Evolutionary conservation across 2,888 invertebrate species (phyloP).

Genomic region (Apamea anceps): DNA sequence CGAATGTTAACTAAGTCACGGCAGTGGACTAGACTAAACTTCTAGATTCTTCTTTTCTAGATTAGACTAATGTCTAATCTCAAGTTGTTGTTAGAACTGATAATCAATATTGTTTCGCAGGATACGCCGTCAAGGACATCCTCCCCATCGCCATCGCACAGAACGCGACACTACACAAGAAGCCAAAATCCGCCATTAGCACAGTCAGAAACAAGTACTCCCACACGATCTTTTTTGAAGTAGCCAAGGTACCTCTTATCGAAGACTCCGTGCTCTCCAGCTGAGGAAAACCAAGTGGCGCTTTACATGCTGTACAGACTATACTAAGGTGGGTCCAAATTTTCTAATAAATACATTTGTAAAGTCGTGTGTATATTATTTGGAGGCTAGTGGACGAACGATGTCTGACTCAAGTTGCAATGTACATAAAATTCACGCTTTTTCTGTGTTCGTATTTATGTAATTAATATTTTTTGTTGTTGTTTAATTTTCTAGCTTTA

Average conservation of each 20-base stretch:
- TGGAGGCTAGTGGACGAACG: constrained; percentile 55
- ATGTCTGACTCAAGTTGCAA: constrained; percentile 60
- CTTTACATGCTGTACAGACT: constrained; percentile 76
- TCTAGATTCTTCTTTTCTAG: no score
- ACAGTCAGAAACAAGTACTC: constrained; percentile 98
- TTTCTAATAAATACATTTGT: constrained; percentile 70
- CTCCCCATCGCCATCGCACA: constrained; percentile 92
- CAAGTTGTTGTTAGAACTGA: not conserved
- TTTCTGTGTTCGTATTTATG: constrained; percentile 46
- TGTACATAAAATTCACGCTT: constrained; percentile 63
- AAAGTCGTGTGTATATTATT: constrained; percentile 63
- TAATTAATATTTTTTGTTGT: constrained; percentile 52
- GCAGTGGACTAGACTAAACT: no score
- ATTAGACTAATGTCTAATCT: no score
- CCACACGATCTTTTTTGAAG: constrained; percentile 98
- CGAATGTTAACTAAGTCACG: not conserved
- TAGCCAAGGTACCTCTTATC: constrained; percentile 94
- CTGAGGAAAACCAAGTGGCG: constrained; percentile 78
- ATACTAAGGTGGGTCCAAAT: constrained; percentile 82
- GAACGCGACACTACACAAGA: constrained; percentile 94
- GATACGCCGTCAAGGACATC: constrained; percentile 94
- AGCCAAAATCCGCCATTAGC: constrained; percentile 94
- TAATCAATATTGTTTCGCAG: constrained; percentile 78
- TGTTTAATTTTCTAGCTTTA: constrained; percentile 59
- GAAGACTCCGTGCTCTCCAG: constrained; percentile 81